phyloP scores from a whole-genome alignment of 2,888 invertebrate genomes.

The Tenodera sinensis region DNA sequence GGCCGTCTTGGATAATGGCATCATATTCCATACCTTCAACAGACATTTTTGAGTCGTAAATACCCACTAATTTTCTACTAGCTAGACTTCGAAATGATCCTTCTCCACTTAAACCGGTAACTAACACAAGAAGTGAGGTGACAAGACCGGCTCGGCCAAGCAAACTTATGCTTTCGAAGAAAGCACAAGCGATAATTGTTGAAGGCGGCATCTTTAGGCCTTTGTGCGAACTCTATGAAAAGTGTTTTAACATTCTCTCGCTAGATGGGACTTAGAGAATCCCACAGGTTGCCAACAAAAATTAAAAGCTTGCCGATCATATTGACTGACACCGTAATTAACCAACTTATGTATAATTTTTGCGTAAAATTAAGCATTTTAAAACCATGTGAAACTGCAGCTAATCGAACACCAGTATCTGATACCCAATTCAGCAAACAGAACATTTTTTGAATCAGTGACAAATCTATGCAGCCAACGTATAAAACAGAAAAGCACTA shows the following conservation, averaged over 20 bases:
- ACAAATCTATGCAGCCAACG: too few species aligned
- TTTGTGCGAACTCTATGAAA: neutral
- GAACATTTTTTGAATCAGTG: too few species aligned
- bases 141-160: neutral
- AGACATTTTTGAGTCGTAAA: conserved; percentile 43
- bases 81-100: neutral
- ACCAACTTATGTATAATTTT: too few species aligned
- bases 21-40: conserved; percentile 62
- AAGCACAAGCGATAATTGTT: neutral
- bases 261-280: neutral
- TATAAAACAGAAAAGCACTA: too few species aligned
- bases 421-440: too few species aligned
- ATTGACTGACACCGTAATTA: too few species aligned
- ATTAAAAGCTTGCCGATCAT: too few species aligned
- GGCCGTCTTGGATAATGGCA: conserved; percentile 60
- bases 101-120: neutral
- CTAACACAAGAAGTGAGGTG: neutral
- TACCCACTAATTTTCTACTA: neutral
- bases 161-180: neutral
- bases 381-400: too few species aligned
- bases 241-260: neutral
- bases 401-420: too few species aligned
- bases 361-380: too few species aligned
- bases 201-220: neutral
- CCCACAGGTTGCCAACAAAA: too few species aligned